Percentiles rank a stretch among this genome's conserved stretches.
Conservation (phyloP, 2,797 vertebrate genomes). For the Anguilla megastoma region DNA sequence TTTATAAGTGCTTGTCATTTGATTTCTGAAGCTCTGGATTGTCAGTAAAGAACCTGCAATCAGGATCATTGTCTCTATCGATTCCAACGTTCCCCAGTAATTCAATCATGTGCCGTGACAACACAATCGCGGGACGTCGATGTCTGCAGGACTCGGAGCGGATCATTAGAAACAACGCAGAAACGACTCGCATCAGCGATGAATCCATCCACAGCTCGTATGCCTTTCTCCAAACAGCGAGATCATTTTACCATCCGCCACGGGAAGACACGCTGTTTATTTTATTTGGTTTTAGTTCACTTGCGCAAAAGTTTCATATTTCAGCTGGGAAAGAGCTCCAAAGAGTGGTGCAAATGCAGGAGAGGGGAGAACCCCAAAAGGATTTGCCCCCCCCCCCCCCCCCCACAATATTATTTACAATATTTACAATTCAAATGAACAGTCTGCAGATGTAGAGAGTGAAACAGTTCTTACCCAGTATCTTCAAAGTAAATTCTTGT, state of each 20-base stretch:
- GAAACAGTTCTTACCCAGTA: conserved; percentile 73
- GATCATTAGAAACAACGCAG: background rate
- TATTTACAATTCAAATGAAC: background rate
- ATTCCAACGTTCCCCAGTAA: background rate
- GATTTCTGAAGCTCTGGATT: background rate
- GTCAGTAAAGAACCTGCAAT: background rate
- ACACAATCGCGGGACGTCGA: background rate
- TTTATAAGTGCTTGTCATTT: background rate
- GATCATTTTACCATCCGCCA: background rate
- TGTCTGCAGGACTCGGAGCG: background rate
- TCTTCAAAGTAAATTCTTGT: conserved; percentile 83
- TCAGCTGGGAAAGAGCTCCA: background rate
- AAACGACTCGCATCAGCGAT: background rate
- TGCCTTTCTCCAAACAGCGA: background rate
- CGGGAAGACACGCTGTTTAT: background rate
- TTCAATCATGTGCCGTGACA: background rate
- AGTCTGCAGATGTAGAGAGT: background rate
- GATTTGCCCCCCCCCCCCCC: background rate
- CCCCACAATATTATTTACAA: background rate
- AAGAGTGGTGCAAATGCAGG: too few species aligned
- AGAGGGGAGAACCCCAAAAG: too few species aligned
- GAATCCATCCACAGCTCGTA: background rate
- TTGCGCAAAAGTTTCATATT: background rate
- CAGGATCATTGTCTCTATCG: background rate
- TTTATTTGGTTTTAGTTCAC: background rate